Evolutionary conservation across 2,888 invertebrate genomes (phyloP).

Genomic region (Nomada hirtipes): DNA sequence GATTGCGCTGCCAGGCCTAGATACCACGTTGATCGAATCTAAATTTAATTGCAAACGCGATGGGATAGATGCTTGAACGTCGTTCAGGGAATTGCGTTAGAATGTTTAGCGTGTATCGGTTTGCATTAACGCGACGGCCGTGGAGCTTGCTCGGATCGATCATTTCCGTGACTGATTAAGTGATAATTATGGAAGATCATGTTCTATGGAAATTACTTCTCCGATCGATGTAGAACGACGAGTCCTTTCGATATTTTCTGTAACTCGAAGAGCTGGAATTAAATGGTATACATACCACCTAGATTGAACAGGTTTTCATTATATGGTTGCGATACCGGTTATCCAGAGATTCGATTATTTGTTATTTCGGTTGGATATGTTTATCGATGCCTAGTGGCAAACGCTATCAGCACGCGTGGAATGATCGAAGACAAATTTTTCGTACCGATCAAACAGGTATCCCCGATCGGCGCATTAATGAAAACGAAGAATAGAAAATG

Average conservation of each 20-base stretch:
- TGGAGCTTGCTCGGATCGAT: not conserved
- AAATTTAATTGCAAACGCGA: not conserved
- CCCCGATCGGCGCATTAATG: too few relatives aligned
- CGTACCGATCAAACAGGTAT: too few relatives aligned
- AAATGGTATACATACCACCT: too few relatives aligned
- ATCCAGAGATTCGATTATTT: too few relatives aligned
- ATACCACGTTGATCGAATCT: not conserved
- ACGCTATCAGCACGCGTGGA: too few relatives aligned
- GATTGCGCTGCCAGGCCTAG: not conserved
- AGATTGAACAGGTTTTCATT: too few relatives aligned
- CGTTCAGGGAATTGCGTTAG: not conserved
- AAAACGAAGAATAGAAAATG: too few relatives aligned
- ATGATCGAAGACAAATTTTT: too few relatives aligned
- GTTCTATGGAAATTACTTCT: conserved; percentile 3
- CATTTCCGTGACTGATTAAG: not conserved
- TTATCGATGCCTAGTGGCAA: too few relatives aligned
- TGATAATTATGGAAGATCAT: conserved; percentile 3
- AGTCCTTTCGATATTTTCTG: not conserved
- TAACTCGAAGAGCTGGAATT: too few relatives aligned
- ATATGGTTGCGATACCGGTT: too few relatives aligned
- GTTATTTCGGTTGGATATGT: too few relatives aligned
- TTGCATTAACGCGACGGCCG: conserved; percentile 4
- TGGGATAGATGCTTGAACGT: not conserved
- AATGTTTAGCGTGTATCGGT: conserved; percentile 15
- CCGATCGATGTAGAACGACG: not conserved